These are phyloP conservation scores for Biston stratarius DNA, from an alignment of 2,888 invertebrate species.

Conservation along the genomic window DNA sequence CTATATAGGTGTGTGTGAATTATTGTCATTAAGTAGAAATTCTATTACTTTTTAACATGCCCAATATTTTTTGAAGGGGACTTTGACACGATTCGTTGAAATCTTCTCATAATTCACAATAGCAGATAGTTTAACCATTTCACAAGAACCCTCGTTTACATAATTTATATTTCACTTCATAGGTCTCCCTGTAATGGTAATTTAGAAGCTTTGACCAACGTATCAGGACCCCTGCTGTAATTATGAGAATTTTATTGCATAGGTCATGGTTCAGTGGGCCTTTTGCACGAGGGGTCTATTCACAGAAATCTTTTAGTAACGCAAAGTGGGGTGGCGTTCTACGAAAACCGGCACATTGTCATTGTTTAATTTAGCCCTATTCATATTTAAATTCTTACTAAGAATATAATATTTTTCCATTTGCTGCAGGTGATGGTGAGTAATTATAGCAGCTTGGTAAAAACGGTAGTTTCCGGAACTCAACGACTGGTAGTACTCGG, in stretches of 20 bases:
- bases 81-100: slow-evolving; percentile 52
- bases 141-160: slow-evolving; percentile 1
- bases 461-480: neutral
- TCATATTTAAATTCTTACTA: slow-evolving; percentile 31
- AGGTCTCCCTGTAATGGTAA: slow-evolving; percentile 16
- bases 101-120: slow-evolving; percentile 40
- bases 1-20: too few species aligned
- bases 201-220: slow-evolving; percentile 4
- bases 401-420: slow-evolving; percentile 6
- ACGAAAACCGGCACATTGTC: slow-evolving; percentile 50
- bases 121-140: slow-evolving; percentile 12
- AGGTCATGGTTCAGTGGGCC: slow-evolving; percentile 47
- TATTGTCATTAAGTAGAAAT: slow-evolving; percentile 13
- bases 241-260: slow-evolving; percentile 9
- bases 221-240: slow-evolving; percentile 7
- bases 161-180: neutral
- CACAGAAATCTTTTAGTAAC: slow-evolving; percentile 47
- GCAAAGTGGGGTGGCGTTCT: slow-evolving; percentile 49
- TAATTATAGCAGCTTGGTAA: neutral
- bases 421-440: neutral
- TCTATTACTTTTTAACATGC: slow-evolving; percentile 37
- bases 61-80: slow-evolving; percentile 35
- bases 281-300: slow-evolving; percentile 50
- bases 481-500: too few species aligned
- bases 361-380: slow-evolving; percentile 45